Evolutionary conservation across 2,888 invertebrate genomes (phyloP).

Genomic region (Dichetophora obliterata): DNA sequence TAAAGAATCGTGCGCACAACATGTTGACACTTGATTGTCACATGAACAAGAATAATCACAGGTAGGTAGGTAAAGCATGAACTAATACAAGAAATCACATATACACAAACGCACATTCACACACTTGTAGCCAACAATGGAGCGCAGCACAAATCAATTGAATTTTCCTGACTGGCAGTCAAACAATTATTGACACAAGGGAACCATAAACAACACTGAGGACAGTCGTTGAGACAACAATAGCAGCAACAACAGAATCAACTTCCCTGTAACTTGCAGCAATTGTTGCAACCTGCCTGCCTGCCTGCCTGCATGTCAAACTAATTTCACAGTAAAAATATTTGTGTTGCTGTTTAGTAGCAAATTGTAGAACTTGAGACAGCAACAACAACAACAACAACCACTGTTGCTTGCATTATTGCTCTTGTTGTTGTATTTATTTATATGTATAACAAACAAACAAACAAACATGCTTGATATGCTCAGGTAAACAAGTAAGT

Average conservation of each 20-base stretch:
- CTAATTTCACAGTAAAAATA: slow-evolving; percentile 13
- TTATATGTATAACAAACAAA: background rate
- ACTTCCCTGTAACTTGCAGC: background rate
- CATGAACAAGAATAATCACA: slow-evolving; percentile 6
- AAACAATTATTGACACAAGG: slow-evolving; percentile 33
- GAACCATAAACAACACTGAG: slow-evolving; percentile 13
- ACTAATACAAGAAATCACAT: background rate
- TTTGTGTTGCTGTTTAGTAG: slow-evolving; percentile 4
- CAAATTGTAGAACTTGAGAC: background rate
- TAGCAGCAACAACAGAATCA: background rate
- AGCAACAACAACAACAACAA: background rate
- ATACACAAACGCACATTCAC: background rate
- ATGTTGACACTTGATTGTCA: slow-evolving; percentile 9
- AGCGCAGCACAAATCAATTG: slow-evolving; percentile 20
- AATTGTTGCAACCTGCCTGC: background rate
- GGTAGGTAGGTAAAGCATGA: background rate
- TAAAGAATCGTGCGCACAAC: slow-evolving; percentile 49
- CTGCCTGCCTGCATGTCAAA: background rate
- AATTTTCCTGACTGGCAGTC: slow-evolving; percentile 11
- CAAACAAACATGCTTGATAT: background rate
- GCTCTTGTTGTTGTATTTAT: background rate
- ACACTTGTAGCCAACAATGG: background rate
- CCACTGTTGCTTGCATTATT: background rate
- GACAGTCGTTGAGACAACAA: slow-evolving; percentile 13
- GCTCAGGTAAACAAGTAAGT: background rate